Evolutionary conservation across 2,797 vertebrate species (phyloP).

Genomic region (Enteromius radiatus): DNA sequence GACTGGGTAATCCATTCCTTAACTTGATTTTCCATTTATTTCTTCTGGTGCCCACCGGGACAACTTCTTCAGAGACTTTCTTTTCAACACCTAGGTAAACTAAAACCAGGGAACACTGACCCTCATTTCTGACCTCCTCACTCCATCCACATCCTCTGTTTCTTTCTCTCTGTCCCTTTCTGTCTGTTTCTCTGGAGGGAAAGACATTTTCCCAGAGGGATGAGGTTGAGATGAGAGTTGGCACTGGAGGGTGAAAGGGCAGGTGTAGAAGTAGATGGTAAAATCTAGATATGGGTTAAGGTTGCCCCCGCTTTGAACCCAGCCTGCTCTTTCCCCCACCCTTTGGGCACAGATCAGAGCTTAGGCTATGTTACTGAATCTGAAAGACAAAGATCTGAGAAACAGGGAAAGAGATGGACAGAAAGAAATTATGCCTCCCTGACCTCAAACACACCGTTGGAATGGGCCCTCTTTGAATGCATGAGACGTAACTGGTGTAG

Average conservation of each 20-base stretch:
- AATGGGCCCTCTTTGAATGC: not conserved
- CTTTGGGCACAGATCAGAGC: constrained; percentile 34
- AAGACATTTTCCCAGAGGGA: constrained; percentile 74
- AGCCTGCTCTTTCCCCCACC: constrained; percentile 49
- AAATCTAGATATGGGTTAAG: constrained; percentile 52
- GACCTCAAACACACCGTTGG: constrained; percentile 33
- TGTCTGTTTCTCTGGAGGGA: constrained; percentile 58
- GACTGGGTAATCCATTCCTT: not conserved
- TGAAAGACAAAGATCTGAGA: constrained; percentile 36
- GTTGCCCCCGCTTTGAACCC: constrained; percentile 55
- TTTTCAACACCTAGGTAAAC: constrained; percentile 12
- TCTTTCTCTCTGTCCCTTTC: constrained; percentile 24
- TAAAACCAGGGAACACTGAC: constrained; percentile 17
- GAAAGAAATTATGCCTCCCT: constrained; percentile 29
- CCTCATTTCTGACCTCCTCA: constrained; percentile 40
- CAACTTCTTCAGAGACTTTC: constrained; percentile 24
- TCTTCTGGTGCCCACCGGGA: not conserved
- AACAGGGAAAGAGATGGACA: constrained; percentile 25
- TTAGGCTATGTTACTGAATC: constrained; percentile 36
- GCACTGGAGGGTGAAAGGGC: constrained; percentile 46
- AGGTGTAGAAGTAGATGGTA: constrained; percentile 47
- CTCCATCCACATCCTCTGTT: constrained; percentile 21
- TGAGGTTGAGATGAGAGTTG: constrained; percentile 39
- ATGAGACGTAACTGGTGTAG: not conserved
- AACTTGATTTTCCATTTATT: constrained; percentile 2